These are phyloP conservation scores for Teleogryllus oceanicus DNA, from an alignment of 2,888 invertebrate genomes.

Conservation along the genomic window DNA sequence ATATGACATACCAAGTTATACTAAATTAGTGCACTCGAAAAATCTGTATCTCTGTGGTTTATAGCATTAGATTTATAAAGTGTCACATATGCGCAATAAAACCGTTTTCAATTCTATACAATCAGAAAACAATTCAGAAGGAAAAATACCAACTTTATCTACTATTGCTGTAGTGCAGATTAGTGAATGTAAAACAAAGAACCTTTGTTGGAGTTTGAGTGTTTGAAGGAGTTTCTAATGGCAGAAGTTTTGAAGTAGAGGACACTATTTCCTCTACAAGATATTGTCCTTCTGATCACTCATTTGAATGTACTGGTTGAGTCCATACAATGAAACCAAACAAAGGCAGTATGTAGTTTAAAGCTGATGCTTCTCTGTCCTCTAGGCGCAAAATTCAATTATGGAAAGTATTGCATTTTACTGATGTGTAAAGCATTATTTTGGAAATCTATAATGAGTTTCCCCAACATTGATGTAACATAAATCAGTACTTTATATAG, in stretches of 20 bases:
- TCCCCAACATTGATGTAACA: too few species aligned
- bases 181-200: constrained; percentile 32
- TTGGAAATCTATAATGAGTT: too few species aligned
- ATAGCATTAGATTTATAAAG: background rate
- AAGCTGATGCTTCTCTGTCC: background rate
- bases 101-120: background rate
- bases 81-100: background rate
- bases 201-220: constrained; percentile 30
- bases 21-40: constrained; percentile 18
- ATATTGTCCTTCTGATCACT: constrained; percentile 26
- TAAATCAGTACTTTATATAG: too few species aligned
- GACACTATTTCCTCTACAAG: constrained; percentile 20
- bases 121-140: constrained; percentile 28
- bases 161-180: constrained; percentile 35
- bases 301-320: background rate
- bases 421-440: too few species aligned
- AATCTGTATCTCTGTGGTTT: background rate
- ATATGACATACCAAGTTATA: background rate
- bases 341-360: background rate
- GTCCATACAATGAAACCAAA: background rate
- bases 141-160: constrained; percentile 30
- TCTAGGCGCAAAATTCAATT: too few species aligned
- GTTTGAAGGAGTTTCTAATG: constrained; percentile 34
- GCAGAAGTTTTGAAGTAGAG: constrained; percentile 19
- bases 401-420: too few species aligned